Evolutionary conservation across 2,797 vertebrate genomes (phyloP).

Genomic region (Myiotriccus ornatus): DNA sequence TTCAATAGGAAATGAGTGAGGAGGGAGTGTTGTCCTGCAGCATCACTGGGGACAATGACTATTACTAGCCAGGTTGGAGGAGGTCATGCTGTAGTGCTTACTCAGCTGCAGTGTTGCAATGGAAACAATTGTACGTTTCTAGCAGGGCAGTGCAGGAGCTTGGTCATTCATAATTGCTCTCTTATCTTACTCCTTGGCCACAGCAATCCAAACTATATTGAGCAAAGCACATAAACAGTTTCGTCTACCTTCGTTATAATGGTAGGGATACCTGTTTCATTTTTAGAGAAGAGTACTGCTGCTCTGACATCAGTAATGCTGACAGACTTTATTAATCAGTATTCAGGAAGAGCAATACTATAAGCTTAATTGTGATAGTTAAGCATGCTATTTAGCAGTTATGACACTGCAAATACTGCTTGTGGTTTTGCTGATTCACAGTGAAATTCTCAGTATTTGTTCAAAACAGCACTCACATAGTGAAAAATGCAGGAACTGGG

Average conservation of each 20-base stretch:
- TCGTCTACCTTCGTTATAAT: background rate
- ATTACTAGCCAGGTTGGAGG: background rate
- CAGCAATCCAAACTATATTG: constrained; percentile 20
- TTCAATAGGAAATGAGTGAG: constrained; percentile 24
- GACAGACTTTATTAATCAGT: background rate
- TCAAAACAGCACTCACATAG: background rate
- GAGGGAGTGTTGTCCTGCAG: constrained; percentile 26
- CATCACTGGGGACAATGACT: background rate
- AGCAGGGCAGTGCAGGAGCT: constrained; percentile 4
- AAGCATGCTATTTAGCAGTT: background rate
- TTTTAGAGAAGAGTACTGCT: constrained; percentile 1
- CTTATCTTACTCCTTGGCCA: constrained; percentile 31
- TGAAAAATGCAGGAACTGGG: background rate
- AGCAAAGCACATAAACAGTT: constrained; percentile 55
- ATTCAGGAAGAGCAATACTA: background rate
- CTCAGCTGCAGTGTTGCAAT: constrained; percentile 53
- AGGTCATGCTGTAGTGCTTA: background rate
- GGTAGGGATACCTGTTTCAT: constrained; percentile 29
- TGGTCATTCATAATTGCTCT: constrained; percentile 50
- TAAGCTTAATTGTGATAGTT: constrained; percentile 33
- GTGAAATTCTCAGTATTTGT: constrained; percentile 17
- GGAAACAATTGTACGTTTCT: background rate
- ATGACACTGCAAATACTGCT: constrained; percentile 27
- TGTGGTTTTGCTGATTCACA: constrained; percentile 35
- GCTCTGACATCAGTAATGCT: constrained; percentile 8